Base-by-base conservation (phyloP, 1,140 invertebrate genomes). In the Aethina tumida region DNA sequence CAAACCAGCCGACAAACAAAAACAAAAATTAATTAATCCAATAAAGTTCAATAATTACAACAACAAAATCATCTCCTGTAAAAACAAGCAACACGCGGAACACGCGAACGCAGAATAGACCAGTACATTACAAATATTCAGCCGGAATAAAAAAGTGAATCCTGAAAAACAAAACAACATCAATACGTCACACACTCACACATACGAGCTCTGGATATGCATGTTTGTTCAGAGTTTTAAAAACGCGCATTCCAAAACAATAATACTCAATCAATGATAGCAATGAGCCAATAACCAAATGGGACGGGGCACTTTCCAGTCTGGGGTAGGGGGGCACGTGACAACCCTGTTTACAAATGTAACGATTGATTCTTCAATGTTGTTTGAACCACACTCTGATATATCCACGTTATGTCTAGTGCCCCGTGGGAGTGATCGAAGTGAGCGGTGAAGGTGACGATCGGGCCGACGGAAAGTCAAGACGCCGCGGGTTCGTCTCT, bases 251-350 rank as follows among this genome's bases (percentile, higher is more conserved):
- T 59, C 55, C 59, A 62, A 62, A 62, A 62, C 56, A 62, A 62
- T 62, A 60, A 62, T 62, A 62, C 58, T 62, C 59, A 62, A 62
- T 62, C 59, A 62, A 60, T 59, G 59, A 61, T 60, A 58, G 58
- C 56, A 59, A 59, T 62, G 59, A 62, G 59, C 59, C 59, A 62
- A 62, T 62, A 62, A 62, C 59, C 59, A 62, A 60, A 62, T 62
- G 59, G 58, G 53, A 59, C 55, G 58, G 53, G 56, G 56, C n/a
- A 56, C 52, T 55, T 50, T 50, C 54, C 55, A 51, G 34, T 41
- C 32, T 37, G 44, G 47, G 54, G 54, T 46, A 53, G 55, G 56
- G 52, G 56, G 50, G 53, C 50, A 54, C 53, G 56, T 60, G 59
- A 62, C 59, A 62, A 60, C 56, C 58, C 59, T 62, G 59, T 62